phyloP scores from a whole-genome alignment of 2,797 vertebrate genomes.

The Pogoniulus pusillus region DNA sequence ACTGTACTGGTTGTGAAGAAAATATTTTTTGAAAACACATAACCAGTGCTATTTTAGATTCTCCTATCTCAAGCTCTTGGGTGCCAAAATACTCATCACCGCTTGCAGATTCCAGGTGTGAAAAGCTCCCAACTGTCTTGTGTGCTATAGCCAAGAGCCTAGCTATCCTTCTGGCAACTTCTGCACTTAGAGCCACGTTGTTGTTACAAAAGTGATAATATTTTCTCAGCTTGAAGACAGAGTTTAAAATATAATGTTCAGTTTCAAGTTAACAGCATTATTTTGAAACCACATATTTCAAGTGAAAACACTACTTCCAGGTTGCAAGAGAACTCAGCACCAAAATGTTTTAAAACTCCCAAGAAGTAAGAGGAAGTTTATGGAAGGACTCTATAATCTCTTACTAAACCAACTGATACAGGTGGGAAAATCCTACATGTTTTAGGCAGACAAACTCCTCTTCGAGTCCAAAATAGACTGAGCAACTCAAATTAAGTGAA shows the following conservation, averaged over 20 bases:
- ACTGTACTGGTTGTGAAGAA: not conserved
- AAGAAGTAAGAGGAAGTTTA: not conserved
- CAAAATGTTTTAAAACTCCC: not conserved
- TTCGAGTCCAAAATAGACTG: not conserved
- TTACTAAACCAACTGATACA: not conserved
- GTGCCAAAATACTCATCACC: conserved; percentile 11
- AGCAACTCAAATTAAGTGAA: not conserved
- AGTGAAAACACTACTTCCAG: not conserved
- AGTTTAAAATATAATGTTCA: not conserved
- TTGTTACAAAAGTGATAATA: not conserved
- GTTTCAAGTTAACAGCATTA: not conserved
- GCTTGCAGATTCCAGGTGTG: conserved; percentile 47
- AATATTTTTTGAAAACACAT: not conserved
- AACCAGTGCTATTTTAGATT: not conserved
- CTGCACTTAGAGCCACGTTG: conserved; percentile 19
- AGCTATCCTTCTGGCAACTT: conserved; percentile 44
- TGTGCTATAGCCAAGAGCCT: not conserved
- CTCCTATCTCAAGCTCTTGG: not conserved
- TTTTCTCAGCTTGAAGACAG: conserved; percentile 19
- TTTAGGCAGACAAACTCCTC: not conserved
- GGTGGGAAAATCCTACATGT: not conserved
- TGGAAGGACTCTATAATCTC: not conserved
- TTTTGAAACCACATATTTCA: not conserved
- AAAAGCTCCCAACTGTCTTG: conserved; percentile 38
- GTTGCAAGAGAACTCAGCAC: not conserved